phyloP scores from a whole-genome alignment of 2,888 invertebrate genomes.

The Stratiomys singularior region DNA sequence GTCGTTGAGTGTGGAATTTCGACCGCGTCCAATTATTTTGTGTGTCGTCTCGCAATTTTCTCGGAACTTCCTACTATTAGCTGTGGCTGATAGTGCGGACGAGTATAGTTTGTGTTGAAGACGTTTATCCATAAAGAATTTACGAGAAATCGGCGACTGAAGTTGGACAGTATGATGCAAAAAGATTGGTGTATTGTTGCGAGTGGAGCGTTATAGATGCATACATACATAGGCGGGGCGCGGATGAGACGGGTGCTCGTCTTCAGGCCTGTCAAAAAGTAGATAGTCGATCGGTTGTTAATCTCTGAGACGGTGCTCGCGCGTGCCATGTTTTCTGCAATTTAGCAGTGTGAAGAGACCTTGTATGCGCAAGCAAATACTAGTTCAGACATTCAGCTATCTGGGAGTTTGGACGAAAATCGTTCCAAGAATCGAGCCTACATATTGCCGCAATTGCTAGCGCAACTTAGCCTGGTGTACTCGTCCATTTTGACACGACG shows the following conservation, averaged over 20 bases:
- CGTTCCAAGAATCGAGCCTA: neutral
- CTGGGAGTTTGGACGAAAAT: too few species aligned
- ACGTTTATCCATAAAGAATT: constrained; percentile 11
- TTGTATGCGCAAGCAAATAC: neutral
- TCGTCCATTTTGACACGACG: constrained; percentile 17
- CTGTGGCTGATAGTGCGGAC: neutral
- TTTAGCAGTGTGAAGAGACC: neutral
- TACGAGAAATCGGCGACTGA: neutral
- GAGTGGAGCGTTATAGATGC: neutral
- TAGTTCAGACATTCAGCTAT: neutral
- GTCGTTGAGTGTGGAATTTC: constrained; percentile 24
- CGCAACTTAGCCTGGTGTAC: neutral
- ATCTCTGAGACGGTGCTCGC: neutral
- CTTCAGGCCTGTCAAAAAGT: neutral
- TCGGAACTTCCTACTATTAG: neutral
- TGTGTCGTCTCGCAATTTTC: neutral
- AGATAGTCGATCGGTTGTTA: neutral
- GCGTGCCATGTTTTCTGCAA: constrained; percentile 18
- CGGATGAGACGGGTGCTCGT: neutral
- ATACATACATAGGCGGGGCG: constrained; percentile 7
- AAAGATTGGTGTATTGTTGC: neutral
- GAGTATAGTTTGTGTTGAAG: too few species aligned
- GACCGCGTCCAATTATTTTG: constrained; percentile 4
- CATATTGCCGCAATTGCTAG: neutral
- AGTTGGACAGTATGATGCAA: constrained; percentile 17